Base-by-base conservation (phyloP, 30 jellyfish, hydroid and myxozoan genomes). In the Nemopilema nomurai region DNA sequence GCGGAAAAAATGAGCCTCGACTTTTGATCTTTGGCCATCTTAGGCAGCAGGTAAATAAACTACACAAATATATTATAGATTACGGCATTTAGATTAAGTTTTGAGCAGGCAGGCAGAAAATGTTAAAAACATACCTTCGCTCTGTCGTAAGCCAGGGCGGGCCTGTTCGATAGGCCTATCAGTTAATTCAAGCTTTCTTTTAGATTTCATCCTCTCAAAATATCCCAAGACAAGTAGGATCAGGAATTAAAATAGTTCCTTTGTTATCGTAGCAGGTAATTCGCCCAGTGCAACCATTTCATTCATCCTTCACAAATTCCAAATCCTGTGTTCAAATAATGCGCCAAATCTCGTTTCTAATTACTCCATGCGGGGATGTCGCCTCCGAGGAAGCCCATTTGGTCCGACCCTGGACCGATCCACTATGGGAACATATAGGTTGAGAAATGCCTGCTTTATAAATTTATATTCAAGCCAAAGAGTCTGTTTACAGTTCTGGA, bases 231-330 rank as follows among this genome's bases (percentile, higher is more conserved):
- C 57, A 41, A 41, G 57, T 13, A 41, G 57, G 57, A 41, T 41
- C 57, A 41, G 57, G 57, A 74, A 27, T 77, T 49, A 65, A 77
- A 65, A 77, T 62, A 62, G 32, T 77, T 77, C 87, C 64, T 77
- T 77, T 77, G 87, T 77, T 77, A 65, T 77, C 63, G 29, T 75
- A 77, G 87, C 87, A 77, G 87, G 87, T 77, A 53, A 77, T 77
- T 57, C 69, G 69, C 79, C 87, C 64, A 25, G 77, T 53, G 69
- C 31, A 57, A 29, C 65, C 71, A 76, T 76, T 76, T 76, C 67
- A 77, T 77, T 62, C 77, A 77, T 77, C 78, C 23, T 77, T 77
- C 50, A 77, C 68, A 77, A 49, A 74, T 67, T 23, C 32, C 24
- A 29, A 67, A 67, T 23, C 33, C 76, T 20, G 52, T 27, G 65